These are phyloP conservation scores for Raja brachyura DNA, from an alignment of 2,113 vertebrate species.

Conservation along the genomic window DNA sequence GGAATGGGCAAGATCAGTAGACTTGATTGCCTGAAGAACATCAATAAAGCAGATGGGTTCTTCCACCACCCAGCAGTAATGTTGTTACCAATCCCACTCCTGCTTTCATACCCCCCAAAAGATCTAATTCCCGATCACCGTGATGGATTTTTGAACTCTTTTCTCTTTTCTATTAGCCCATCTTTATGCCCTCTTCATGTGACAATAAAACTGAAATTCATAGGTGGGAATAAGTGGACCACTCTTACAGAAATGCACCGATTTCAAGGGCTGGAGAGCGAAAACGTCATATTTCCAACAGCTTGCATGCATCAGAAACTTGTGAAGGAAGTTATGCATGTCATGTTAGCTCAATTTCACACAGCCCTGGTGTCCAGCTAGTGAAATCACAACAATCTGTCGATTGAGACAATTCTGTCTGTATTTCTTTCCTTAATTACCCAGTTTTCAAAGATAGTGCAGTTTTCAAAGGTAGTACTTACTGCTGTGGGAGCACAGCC, in stretches of 20 bases:
- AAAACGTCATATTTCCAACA: not conserved
- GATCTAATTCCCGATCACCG: no score
- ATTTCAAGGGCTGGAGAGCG: not conserved
- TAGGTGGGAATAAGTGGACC: not conserved
- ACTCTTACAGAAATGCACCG: not conserved
- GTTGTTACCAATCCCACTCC: no score
- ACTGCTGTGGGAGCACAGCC: not conserved
- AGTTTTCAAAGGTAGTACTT: no score
- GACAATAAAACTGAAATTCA: not conserved
- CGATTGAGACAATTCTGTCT: not conserved
- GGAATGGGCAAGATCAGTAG: no score
- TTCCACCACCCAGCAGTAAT: no score
- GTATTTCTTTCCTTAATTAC: not conserved
- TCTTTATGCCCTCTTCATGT: not conserved
- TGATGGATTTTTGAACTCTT: no score
- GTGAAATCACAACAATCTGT: not conserved
- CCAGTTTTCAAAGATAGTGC: no score
- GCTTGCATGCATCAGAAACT: not conserved
- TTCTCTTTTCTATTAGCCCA: not conserved
- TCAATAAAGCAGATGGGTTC: no score
- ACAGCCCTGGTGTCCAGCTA: not conserved
- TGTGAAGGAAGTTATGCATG: not conserved
- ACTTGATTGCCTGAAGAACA: no score
- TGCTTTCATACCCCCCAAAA: no score
- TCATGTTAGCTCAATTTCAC: not conserved